Base-by-base conservation (phyloP, 2,797 vertebrate genomes). In the Cirrhinus mrigala region DNA sequence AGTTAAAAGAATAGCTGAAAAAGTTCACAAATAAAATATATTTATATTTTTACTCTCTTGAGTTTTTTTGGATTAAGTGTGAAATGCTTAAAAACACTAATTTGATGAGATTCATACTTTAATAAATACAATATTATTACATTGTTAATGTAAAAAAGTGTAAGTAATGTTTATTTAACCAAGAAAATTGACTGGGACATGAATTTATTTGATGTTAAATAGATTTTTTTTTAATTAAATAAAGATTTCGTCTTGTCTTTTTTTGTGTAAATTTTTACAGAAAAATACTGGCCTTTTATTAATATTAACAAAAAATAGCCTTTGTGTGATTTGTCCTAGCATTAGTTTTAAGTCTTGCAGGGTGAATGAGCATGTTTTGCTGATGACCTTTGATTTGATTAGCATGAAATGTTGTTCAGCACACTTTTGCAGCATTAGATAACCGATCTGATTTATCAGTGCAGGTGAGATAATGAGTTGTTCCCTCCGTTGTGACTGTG, bases 301-400 rank as follows among this genome's bases (percentile, higher is more conserved):
- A 10, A 48, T 29, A 33, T 60, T 58, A 46, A 2, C 16, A 29
- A 22, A 15, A 37, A 74, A 27, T 11, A 66, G 29, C 29, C 6
- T 37, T 74, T 62, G 12, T 82, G 14, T 74, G 40, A 82, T 82
- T 64, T n/a, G 37, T 37, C 50, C 56, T 62, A 16, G 22, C 56
- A 16, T 82, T 76, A 37, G 20, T 76, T 9, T 70, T 56, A 56
- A 66, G 58, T 40, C 46, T 74, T 76, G 9, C 2, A 8, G 15
- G 16, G 15, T 62, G 46, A 3, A 27, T 27, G 60, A 40, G 6
- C 29, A 6, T 76, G 73, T 54, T 82, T 40, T 68, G 8, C 50
- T 58, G 18, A 84, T 84, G 83, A 84, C 75, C 74, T 84, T 70
- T 84, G 64, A 58, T 71, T 82, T 82, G 80, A 84, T 84, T 79